Base-by-base conservation (phyloP, 2,113 vertebrate species). In the Ginglymostoma cirratum region DNA sequence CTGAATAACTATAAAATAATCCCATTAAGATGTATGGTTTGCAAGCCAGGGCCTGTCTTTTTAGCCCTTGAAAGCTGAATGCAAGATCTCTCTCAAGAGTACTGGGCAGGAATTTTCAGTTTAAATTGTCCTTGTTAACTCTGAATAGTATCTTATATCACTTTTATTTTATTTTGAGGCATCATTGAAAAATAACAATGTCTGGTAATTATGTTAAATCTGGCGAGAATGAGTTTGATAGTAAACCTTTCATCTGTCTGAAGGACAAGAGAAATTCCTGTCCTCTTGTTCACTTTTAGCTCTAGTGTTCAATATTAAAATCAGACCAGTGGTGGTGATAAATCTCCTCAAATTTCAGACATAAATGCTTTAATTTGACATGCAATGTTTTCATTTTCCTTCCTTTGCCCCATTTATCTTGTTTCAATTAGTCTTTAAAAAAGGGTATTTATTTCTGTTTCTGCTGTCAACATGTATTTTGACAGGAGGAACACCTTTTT, bases 1-100 rank as follows among this genome's bases (percentile, higher is more conserved):
- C 12, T 96, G 95, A 96, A 27, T 96, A 97, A 94, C 78, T 24
- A 8, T 2, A 42, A 87, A 87, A 38, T 87, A 87, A 87, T 87
- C 45, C 42, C 17, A 93, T 24, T 21, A 93, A 65, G 66, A n/a
- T 3, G 6, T 24, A 61, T 89, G 48, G 2, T 30, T 89, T 89
- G 48, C 17, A 45, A 86, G 67, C 19, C 76, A 30, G 8, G 30
- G 78, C 34, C 78, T 83, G n/a, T 38, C n/a, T 34, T 42, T 15
- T 80, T 80, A 15, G 78, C 14, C n/a, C n/a, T 80, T 80, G 78
- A 89, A 30, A 89, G 21, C 21, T 12, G n/a, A 93, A n/a, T 93
- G 55, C 15, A 38, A 93, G 17, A 66, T 61, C 61, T 65, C 17
- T 92, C 24, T 6, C 21, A 15, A 34, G 5, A 66, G 55, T 92